Evolutionary conservation across 2,113 vertebrate genomes (phyloP).

Genomic region (Sebastes schlegelii): DNA sequence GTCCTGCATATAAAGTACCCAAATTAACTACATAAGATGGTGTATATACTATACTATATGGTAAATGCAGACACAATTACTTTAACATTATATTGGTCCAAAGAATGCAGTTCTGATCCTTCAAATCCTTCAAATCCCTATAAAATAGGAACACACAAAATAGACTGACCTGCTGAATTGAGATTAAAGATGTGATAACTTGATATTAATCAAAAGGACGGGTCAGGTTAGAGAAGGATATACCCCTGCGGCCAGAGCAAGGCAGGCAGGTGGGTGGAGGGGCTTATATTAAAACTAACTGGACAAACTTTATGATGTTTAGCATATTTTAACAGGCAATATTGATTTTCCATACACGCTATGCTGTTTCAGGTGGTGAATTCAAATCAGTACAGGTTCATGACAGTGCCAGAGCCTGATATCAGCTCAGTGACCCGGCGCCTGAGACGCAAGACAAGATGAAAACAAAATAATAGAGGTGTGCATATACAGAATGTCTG

Average conservation of each 20-base stretch:
- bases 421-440: neutral
- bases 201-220: conserved; percentile 10
- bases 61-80: neutral
- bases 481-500: neutral
- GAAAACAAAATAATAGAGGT: conserved; percentile 19
- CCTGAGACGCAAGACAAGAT: neutral
- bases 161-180: too few relatives aligned
- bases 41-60: neutral
- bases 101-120: neutral
- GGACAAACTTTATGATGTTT: conserved; percentile 6
- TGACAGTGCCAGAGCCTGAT: neutral
- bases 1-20: neutral
- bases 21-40: neutral
- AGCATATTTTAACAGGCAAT: neutral
- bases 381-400: conserved; percentile 4
- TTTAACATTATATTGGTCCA: neutral
- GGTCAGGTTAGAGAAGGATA: neutral
- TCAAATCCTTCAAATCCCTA: too few relatives aligned
- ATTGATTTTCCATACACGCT: neutral
- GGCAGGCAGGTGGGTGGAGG: neutral
- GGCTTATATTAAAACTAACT: neutral
- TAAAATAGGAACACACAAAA: too few relatives aligned
- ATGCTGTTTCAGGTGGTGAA: neutral
- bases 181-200: neutral
- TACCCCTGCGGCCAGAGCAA: neutral